Base-by-base conservation (phyloP, 2,888 invertebrate species). In the Coleophora flavipennella region DNA sequence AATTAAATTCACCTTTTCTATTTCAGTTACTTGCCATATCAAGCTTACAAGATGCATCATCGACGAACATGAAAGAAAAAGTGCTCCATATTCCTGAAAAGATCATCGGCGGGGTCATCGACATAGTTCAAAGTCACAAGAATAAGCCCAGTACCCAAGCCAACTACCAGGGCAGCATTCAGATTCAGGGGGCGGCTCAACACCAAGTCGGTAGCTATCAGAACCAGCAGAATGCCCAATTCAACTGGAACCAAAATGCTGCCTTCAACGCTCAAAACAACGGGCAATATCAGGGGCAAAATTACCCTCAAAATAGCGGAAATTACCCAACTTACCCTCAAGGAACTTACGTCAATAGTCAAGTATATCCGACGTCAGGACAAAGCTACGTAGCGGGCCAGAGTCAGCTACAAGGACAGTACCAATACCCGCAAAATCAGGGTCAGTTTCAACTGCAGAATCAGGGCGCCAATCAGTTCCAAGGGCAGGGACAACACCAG, bases 61-160 rank as follows among this genome's bases (percentile, higher is more conserved):
- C 59, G 20, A 38, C 40, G 8, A 53, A 49, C 10, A 55, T 63
- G 1, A 54, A 66, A 39, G 72, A 72, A 38, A 74, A 69, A 13
- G 65, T 67, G 1, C 62, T 77, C 0, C 51, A 73, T 33, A 75
- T 81, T 14, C 78, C 83, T 0, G 83, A 84, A 49, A 83, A 80
- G 48, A 79, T 84, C 13, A 73, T 83, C 27, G 78, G 77, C 1
- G 76, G 79, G 0, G 79, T 83, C n/a, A 81, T 84, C 9, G 81
- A 81, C 44, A 76, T 77, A 8, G 76, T 81, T 1, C 75, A 79
- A 40, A 75, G 54, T 33, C 80, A 84, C 46, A 84, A 83, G 50
- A 74, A 72, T 51, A 83, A 81, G 38, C 79, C 76, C 0, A 35
- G 20, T 6, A 20, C 38, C 3, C 53, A 45, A 43, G 36, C 28